Evolutionary conservation across 1,140 invertebrate genomes (phyloP).

Genomic region (Lepidurus packardi): DNA sequence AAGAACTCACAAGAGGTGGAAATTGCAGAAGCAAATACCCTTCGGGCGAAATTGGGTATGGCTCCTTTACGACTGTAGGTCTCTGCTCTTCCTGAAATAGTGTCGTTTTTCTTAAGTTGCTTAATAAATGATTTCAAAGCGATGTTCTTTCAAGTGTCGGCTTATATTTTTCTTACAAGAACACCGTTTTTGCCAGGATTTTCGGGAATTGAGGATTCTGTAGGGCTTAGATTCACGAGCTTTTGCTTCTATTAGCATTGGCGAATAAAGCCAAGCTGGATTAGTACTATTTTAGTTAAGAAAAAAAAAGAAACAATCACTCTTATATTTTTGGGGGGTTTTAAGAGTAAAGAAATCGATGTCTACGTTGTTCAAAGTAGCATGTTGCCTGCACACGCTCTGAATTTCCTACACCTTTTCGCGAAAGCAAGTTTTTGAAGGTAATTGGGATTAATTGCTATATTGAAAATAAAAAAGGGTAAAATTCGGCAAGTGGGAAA

Average conservation of each 20-base stretch:
- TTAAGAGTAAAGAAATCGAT: neutral
- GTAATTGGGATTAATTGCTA: neutral
- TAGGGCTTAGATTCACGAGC: neutral
- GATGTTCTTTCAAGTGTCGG: neutral
- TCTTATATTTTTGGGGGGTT: neutral
- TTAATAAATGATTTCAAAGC: neutral
- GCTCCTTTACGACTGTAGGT: slow-evolving; percentile 45
- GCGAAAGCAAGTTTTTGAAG: neutral
- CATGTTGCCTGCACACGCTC: slow-evolving; percentile 10
- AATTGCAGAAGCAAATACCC: slow-evolving; percentile 51
- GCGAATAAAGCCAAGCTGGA: slow-evolving; percentile 13
- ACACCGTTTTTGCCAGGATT: neutral
- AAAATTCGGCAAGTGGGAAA: neutral
- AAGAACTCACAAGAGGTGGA: slow-evolving; percentile 40
- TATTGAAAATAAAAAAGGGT: too few relatives aligned
- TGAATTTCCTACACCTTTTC: slow-evolving; percentile 9
- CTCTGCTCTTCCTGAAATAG: neutral
- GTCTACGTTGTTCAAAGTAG: neutral
- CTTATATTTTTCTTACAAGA: neutral
- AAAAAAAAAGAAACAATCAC: neutral
- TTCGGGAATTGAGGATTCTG: neutral
- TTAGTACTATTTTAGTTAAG: neutral
- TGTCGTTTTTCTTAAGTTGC: neutral
- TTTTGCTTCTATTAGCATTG: slow-evolving; percentile 18
- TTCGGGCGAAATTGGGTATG: slow-evolving; percentile 51